Conservation (phyloP, 2,888 invertebrate genomes). For the Pterostichus niger region DNA sequence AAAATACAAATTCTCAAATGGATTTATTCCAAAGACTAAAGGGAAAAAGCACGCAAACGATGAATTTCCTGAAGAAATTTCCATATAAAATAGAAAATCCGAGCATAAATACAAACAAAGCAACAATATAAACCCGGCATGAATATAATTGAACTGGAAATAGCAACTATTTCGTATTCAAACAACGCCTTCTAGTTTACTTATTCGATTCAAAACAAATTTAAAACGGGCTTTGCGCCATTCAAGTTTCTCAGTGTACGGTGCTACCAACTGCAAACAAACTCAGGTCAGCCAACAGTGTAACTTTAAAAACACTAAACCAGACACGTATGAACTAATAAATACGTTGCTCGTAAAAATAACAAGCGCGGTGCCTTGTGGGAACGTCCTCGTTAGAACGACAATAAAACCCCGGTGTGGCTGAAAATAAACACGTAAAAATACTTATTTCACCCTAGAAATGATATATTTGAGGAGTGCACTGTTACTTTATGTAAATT, state of each 20-base stretch:
- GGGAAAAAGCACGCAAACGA: neutral
- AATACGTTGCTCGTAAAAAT: constrained; percentile 49
- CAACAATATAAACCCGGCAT: constrained; percentile 31
- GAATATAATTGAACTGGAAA: constrained; percentile 49
- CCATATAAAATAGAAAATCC: constrained; percentile 46
- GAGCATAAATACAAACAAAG: constrained; percentile 20
- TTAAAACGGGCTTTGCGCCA: constrained; percentile 31
- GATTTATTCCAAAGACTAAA: constrained; percentile 4
- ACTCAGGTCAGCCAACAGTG: constrained; percentile 4
- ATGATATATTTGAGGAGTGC: constrained; percentile 11
- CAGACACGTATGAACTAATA: constrained; percentile 30
- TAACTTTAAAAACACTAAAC: constrained; percentile 47
- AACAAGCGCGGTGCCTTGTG: constrained; percentile 29
- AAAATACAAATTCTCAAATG: constrained; percentile 10
- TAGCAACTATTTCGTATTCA: constrained; percentile 45
- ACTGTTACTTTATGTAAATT: constrained; percentile 23
- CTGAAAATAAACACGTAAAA: constrained; percentile 24
- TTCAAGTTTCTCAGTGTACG: constrained; percentile 4
- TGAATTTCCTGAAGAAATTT: constrained; percentile 34
- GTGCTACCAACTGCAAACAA: constrained; percentile 14
- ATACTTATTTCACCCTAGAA: constrained; percentile 2
- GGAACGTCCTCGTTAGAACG: constrained; percentile 29
- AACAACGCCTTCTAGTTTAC: constrained; percentile 21
- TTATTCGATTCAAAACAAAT: constrained; percentile 53
- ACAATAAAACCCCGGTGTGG: constrained; percentile 27